A percentile compares a stretch with the other conserved stretches of the same genome.
These are phyloP conservation scores for Parus major DNA, from an alignment of 2,113 vertebrate species.

Conservation along the genomic window DNA sequence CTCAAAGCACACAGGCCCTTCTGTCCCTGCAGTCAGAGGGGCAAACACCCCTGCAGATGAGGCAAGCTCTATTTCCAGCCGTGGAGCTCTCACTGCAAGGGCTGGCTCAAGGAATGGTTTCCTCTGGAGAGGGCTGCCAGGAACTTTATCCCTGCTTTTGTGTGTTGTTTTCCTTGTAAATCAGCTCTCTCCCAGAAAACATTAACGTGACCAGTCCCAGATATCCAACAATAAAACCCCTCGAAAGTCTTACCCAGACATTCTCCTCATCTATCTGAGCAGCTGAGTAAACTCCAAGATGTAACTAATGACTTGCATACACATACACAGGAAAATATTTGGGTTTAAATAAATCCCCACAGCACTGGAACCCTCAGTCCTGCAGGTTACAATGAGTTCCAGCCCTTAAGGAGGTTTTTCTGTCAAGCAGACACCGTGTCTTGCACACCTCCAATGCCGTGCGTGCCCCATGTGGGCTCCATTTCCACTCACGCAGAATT, in stretches of 20 bases:
- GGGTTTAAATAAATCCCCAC: neutral
- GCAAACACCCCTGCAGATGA: neutral
- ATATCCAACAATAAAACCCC: neutral
- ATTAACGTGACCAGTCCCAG: neutral
- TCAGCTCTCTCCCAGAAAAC: neutral
- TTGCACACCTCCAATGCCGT: neutral
- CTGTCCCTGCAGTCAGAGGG: conserved; percentile 2
- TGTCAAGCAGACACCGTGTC: neutral
- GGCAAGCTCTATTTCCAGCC: neutral
- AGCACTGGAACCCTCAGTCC: neutral
- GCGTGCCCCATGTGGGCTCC: fast-evolving
- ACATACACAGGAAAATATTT: conserved; percentile 18
- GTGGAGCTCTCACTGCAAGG: neutral
- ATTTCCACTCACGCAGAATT: neutral
- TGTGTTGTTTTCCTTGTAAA: conserved; percentile 28
- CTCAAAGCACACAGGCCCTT: neutral
- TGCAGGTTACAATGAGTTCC: neutral
- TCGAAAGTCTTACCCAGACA: neutral
- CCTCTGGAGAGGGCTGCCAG: conserved; percentile 26
- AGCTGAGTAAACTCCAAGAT: conserved; percentile 28
- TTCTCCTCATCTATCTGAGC: neutral
- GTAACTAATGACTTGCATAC: neutral
- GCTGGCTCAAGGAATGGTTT: neutral
- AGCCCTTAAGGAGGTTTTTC: neutral
- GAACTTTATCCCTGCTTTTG: conserved; percentile 20